Base-by-base conservation (phyloP, 2,113 vertebrate genomes). In the Eclectus roratus region DNA sequence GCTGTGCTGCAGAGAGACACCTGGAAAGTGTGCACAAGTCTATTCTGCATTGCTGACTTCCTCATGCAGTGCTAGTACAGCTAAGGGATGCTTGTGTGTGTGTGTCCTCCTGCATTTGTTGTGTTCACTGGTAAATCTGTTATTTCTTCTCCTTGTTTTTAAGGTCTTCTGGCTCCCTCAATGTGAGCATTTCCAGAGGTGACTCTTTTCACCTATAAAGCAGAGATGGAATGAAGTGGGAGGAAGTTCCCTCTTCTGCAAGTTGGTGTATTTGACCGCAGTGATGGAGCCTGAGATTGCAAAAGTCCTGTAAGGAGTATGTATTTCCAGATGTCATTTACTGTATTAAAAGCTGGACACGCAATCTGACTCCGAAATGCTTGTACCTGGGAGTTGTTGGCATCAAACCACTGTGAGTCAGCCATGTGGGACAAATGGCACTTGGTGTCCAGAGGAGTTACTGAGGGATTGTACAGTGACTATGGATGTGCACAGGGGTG, bases 121-220 rank as follows among this genome's bases (percentile, higher is more conserved):
- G 29, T 28, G 37, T n/a, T 44, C n/a, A 5, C 5, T 7, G 71
- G 13, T 31, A 70, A 83, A 53, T 6, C 5, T 80, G 20, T 63
- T 19, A 6, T 39, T 47, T n/a, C 16, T 87, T 63, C 52, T 68
- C 39, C 37, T 79, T 33, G 17, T 65, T 92, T 96, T 56, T 17
- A 72, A 85, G 66, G 44, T 19, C 50, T 88, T 71, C 39, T 78
- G 58, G 18, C n/a, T 69, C 31, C 11, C 6, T 41, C 31, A n/a
- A 17, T 11, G 9, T 19, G 41, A 58, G 3, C 0, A 0, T 43
- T 80, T 65, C 63, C 23, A 29, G n/a, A 61, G 20, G 4, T 28
- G 35, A 43, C 4, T 31, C 6, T 49, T 37, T 53, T 33, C 0
- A 2, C 23, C 37, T 0, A 0, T 12, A 39, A 31, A 65, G 41